These are phyloP conservation scores for Gobio gobio DNA, from an alignment of 2,113 vertebrate species.

Conservation along the genomic window DNA sequence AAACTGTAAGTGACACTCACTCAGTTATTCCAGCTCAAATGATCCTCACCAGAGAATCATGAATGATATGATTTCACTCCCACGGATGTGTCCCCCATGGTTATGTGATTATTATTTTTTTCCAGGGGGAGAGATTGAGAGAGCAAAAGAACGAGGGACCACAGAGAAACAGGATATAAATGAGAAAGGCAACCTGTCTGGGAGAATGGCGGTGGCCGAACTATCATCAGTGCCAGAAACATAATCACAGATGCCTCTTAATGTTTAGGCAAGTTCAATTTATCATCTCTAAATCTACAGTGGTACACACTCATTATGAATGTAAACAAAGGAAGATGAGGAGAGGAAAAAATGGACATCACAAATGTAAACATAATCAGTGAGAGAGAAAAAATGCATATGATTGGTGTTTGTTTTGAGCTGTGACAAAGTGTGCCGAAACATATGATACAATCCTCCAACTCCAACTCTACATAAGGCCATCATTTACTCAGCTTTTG, in stretches of 20 bases:
- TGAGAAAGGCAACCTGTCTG: neutral
- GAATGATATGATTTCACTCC: neutral
- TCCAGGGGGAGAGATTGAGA: neutral
- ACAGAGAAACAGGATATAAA: slow-evolving; percentile 25
- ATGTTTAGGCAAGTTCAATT: neutral
- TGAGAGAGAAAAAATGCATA: neutral
- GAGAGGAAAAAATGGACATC: slow-evolving; percentile 2
- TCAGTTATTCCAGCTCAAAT: slow-evolving; percentile 35
- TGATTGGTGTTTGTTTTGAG: slow-evolving; percentile 17
- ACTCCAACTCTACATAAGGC: neutral
- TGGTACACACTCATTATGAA: slow-evolving; percentile 2
- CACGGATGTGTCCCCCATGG: neutral
- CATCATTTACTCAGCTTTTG: slow-evolving; percentile 14
- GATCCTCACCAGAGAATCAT: slow-evolving; percentile 14
- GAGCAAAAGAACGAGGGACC: neutral
- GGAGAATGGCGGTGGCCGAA: neutral
- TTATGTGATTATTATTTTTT: neutral
- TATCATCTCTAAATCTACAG: neutral
- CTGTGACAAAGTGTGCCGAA: slow-evolving; percentile 18
- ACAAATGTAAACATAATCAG: slow-evolving; percentile 39
- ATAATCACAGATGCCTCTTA: neutral
- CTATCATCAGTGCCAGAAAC: neutral
- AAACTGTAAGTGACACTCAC: slow-evolving; percentile 25
- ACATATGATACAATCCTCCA: neutral
- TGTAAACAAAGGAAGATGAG: slow-evolving; percentile 26